These are phyloP conservation scores for Tapirus terrestris DNA, from an alignment of 2,113 vertebrate species.

Conservation along the genomic window DNA sequence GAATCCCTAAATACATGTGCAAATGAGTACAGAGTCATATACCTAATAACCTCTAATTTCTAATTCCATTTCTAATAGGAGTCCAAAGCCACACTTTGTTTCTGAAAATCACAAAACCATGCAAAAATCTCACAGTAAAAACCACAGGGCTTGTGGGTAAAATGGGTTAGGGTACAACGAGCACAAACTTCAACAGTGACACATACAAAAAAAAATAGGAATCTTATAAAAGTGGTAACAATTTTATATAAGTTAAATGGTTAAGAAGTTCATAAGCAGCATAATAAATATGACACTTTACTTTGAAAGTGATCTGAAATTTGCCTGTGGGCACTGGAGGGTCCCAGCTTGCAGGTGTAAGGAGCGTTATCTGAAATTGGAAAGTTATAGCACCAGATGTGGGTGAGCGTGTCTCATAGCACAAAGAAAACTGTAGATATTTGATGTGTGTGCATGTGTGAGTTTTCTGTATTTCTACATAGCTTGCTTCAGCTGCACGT, in stretches of 20 bases:
- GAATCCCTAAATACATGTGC: background rate
- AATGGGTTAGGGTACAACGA: background rate
- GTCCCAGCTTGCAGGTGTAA: background rate
- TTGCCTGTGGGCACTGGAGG: background rate
- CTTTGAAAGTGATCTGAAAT: background rate
- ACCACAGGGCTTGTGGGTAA: background rate
- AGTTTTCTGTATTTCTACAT: background rate
- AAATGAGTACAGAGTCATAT: background rate
- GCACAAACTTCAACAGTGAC: background rate
- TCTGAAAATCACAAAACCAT: background rate
- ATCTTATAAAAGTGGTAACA: background rate
- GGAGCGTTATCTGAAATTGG: background rate
- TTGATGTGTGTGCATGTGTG: background rate
- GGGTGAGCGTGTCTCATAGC: background rate
- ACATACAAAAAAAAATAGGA: background rate
- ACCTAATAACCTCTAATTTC: background rate
- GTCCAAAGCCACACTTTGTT: background rate
- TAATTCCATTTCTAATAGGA: slow-evolving; percentile 10
- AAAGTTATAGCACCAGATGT: background rate
- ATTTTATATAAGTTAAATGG: background rate
- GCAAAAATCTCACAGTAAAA: background rate
- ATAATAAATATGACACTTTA: background rate
- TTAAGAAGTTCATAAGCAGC: background rate
- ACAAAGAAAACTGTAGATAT: background rate
- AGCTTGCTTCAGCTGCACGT: background rate